Base-by-base conservation (phyloP, 2,113 vertebrate genomes). In the Drymodes brunneopygia region DNA sequence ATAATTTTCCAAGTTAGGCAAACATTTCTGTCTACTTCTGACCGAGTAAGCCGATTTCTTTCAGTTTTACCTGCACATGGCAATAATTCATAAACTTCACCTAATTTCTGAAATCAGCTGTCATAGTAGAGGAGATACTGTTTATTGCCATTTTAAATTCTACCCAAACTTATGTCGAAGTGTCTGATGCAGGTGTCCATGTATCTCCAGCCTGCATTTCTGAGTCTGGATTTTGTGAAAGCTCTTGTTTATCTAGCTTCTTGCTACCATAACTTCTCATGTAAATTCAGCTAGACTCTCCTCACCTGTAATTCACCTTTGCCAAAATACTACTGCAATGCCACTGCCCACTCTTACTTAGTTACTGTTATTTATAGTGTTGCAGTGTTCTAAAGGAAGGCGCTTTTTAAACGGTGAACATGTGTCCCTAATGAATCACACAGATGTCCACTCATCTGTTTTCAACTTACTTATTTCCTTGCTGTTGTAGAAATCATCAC, bases 111-210 rank as follows among this genome's bases (percentile, higher is more conserved):
- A 73, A 81, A 70, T 75, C 27, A 62, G 6, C 58, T 57, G 19
- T 47, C 12, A 2, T 19, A 48, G 16, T n/a, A 57, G 31, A 72
- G 9, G 31, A 70, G 71, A 60, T 67, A 24, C 20, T 60, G 11
- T 90, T 20, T 69, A 12, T 15, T 83, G 36, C 14, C 0, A 0
- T 53, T 80, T 86, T 45, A 81, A 58, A 45, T 80, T 95, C n/a
- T 80, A 6, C 50, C 16, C 31, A 45, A 38, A n/a, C 4, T 38
- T 71, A 60, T 1, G 28, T 77, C n/a, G 19, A 53, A 16, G 13
- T 58, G 14, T 79, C 28, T 0, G 0, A 47, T 71, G 22, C 20
- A 65, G 17, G 7, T 58, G 13, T 33, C 83, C 42, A 7, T 2
- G 3, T 58, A n/a, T 60, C 31, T 90, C 20, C 21, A 54, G 10